Conservation (phyloP, 2,888 invertebrate genomes). For the Candidula unifasciata region DNA sequence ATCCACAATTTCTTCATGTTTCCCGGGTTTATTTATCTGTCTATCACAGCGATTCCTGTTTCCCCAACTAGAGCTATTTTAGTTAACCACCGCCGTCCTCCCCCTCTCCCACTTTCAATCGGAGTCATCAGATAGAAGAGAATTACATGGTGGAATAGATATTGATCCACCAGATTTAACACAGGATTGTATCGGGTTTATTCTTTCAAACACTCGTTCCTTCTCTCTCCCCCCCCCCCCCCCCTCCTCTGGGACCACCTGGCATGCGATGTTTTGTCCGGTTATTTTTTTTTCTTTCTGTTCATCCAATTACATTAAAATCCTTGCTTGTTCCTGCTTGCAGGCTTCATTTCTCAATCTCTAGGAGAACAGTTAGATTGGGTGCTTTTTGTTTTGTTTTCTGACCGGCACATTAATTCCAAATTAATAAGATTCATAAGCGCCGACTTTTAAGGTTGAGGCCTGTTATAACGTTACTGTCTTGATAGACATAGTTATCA, state of each 20-base stretch:
- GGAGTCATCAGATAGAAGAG: slow-evolving; percentile 30
- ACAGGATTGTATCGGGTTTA: slow-evolving; percentile 32
- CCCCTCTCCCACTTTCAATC: not conserved
- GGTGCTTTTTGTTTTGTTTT: not conserved
- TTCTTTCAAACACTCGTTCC: slow-evolving; percentile 38
- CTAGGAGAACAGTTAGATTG: not conserved
- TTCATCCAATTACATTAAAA: slow-evolving; percentile 46
- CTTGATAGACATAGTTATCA: no score
- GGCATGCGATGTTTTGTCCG: slow-evolving; percentile 11
- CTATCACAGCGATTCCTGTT: not conserved
- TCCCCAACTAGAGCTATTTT: not conserved
- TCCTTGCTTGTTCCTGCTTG: slow-evolving; percentile 6
- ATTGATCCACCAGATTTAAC: slow-evolving; percentile 36
- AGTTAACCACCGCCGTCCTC: not conserved
- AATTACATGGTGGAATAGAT: slow-evolving; percentile 26
- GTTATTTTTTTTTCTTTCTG: not conserved
- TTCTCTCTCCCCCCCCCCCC: not conserved
- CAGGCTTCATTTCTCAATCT: not conserved
- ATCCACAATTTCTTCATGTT: not conserved
- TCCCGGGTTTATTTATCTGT: not conserved
- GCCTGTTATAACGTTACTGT: no score
- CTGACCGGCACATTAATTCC: no score
- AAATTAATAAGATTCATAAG: no score
- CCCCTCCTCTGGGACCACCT: no score
- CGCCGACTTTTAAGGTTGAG: no score